phyloP scores from a whole-genome alignment of 1,140 invertebrate species.

The Gerris buenoi region DNA sequence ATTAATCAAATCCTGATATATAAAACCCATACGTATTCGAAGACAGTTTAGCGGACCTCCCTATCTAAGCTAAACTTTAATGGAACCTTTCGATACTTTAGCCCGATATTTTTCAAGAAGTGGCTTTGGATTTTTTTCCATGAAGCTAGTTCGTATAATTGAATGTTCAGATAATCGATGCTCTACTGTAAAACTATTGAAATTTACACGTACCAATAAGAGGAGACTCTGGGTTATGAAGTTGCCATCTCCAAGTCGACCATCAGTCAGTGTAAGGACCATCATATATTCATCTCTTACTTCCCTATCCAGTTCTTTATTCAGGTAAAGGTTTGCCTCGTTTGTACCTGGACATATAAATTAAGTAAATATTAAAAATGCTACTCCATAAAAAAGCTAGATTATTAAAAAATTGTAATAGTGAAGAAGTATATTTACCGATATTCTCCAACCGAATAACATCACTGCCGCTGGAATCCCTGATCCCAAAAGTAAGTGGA shows the following conservation, averaged over 20 bases:
- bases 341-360: constrained; percentile 37
- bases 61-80: too few relatives aligned
- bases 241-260: constrained; percentile 67
- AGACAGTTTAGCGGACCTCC: too few relatives aligned
- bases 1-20: too few relatives aligned
- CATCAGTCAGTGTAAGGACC: constrained; percentile 77
- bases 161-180: too few relatives aligned
- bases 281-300: constrained; percentile 76
- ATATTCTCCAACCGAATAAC: constrained; percentile 66
- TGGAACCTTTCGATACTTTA: too few relatives aligned
- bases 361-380: neutral
- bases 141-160: too few relatives aligned
- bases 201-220: constrained; percentile 34
- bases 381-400: too few relatives aligned
- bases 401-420: neutral
- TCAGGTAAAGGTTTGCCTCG: constrained; percentile 74
- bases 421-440: neutral
- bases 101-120: too few relatives aligned
- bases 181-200: neutral
- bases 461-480: constrained; percentile 60
- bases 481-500: constrained; percentile 62
- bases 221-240: constrained; percentile 80
- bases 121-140: too few relatives aligned
- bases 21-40: too few relatives aligned
- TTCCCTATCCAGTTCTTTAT: constrained; percentile 79